Percentiles rank a stretch among this genome's conserved stretches.
Conservation (phyloP, 2,113 vertebrate genomes). For the Paraplagusia blochii region DNA sequence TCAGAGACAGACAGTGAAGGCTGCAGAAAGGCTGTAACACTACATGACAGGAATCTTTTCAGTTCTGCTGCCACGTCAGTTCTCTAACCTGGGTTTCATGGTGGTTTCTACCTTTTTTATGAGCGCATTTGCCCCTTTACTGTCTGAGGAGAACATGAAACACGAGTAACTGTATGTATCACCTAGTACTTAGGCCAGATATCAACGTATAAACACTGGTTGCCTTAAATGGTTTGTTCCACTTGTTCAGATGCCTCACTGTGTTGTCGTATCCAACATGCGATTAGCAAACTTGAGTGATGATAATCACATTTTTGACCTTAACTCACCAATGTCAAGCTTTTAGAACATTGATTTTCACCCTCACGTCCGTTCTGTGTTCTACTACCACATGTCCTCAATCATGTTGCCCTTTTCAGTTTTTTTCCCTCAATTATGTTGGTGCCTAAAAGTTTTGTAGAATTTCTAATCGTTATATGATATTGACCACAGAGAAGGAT, state of each 20-base stretch:
- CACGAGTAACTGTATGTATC: background rate
- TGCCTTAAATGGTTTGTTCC: constrained; percentile 52
- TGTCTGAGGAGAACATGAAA: constrained; percentile 5
- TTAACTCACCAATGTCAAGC: constrained; percentile 38
- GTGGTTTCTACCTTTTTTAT: constrained; percentile 6
- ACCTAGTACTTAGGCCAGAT: constrained; percentile 13
- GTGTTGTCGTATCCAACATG: background rate
- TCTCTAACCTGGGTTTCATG: background rate
- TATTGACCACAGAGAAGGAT: too few relatives aligned
- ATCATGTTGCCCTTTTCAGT: background rate
- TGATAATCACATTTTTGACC: constrained; percentile 5
- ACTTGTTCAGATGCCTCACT: constrained; percentile 20
- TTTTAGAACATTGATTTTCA: constrained; percentile 23
- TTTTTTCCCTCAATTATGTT: background rate
- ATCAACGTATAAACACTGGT: constrained; percentile 31
- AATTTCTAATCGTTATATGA: too few relatives aligned
- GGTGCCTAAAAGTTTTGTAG: constrained; percentile 25
- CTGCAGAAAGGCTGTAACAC: constrained; percentile 22
- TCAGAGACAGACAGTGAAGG: background rate
- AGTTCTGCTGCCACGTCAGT: background rate
- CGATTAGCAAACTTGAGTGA: constrained; percentile 12
- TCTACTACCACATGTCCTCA: background rate
- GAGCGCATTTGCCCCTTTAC: background rate
- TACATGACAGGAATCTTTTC: constrained; percentile 10
- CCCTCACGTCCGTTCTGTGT: background rate